Conservation (phyloP, 2,888 invertebrate genomes). For the Acrobasis suavella region DNA sequence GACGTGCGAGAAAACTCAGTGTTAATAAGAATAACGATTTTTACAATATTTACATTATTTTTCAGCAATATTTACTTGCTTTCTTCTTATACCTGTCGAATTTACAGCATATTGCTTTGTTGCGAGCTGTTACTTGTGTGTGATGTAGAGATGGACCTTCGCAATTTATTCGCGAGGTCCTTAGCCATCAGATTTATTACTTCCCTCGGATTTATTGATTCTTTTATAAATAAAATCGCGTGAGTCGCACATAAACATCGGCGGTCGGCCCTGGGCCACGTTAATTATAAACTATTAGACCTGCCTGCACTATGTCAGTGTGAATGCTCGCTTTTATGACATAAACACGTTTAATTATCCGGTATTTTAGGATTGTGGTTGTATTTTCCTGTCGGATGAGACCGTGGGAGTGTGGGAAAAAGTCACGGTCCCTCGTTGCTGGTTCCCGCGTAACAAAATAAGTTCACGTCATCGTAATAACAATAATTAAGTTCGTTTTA, state of each 20-base stretch:
- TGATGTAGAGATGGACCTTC: constrained; percentile 1
- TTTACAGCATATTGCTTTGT: neutral
- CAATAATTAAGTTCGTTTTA: neutral
- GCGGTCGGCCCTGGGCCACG: constrained; percentile 11
- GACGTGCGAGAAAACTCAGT: no score
- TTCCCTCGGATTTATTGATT: neutral
- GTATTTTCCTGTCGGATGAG: constrained; percentile 15
- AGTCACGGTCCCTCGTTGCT: constrained; percentile 3
- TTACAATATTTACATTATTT: no score
- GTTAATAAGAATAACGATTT: no score
- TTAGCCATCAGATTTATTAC: constrained; percentile 1
- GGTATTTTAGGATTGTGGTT: constrained; percentile 22
- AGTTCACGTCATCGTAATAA: neutral
- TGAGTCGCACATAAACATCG: constrained; percentile 1
- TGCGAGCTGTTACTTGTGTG: neutral
- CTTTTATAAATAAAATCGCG: neutral
- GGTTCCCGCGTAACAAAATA: neutral
- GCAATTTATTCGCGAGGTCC: neutral
- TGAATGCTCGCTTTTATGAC: constrained; percentile 22
- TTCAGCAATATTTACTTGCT: no score
- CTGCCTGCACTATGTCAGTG: constrained; percentile 14
- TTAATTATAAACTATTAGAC: constrained; percentile 24
- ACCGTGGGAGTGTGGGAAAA: constrained; percentile 23
- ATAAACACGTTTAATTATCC: constrained; percentile 24
- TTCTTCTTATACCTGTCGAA: neutral